Evolutionary conservation across 2,888 invertebrate genomes (phyloP).

Genomic region (Eilema caniola): DNA sequence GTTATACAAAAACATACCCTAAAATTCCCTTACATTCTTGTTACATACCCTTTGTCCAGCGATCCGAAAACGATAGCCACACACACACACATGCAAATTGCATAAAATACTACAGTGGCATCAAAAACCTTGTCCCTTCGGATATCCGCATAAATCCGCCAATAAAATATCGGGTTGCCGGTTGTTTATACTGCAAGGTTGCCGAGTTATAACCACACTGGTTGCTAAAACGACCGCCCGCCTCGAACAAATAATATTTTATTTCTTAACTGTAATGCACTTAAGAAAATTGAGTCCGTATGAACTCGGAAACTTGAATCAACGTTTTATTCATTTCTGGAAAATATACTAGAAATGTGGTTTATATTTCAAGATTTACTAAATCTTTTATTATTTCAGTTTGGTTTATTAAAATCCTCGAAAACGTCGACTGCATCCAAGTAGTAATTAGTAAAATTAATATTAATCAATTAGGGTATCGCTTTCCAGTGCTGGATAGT

Average conservation of each 20-base stretch:
- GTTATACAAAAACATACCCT: slow-evolving; percentile 5
- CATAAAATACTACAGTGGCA: slow-evolving; percentile 47
- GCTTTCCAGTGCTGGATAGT: no score
- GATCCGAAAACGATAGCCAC: slow-evolving; percentile 40
- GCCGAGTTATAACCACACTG: slow-evolving; percentile 59
- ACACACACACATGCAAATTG: slow-evolving; percentile 46
- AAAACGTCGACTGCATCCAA: background rate
- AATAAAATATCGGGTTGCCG: slow-evolving; percentile 64
- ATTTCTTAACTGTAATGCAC: slow-evolving; percentile 68
- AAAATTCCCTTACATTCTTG: slow-evolving; percentile 1
- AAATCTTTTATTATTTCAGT: no score
- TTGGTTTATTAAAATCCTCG: background rate
- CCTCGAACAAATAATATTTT: slow-evolving; percentile 57
- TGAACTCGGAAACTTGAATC: slow-evolving; percentile 55
- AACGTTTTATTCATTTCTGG: slow-evolving; percentile 46
- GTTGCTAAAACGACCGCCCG: slow-evolving; percentile 45
- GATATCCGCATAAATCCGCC: slow-evolving; percentile 60
- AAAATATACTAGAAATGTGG: slow-evolving; percentile 20
- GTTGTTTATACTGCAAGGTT: slow-evolving; percentile 61
- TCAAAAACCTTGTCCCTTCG: slow-evolving; percentile 54
- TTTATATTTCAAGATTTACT: slow-evolving; percentile 8
- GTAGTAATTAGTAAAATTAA: background rate
- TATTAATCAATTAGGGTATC: background rate
- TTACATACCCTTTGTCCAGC: slow-evolving; percentile 11
- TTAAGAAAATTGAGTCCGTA: slow-evolving; percentile 71